Percentiles rank a stretch among this genome's conserved stretches.
Conservation (phyloP, 2,888 invertebrate species). For the Chromoteleia sp. region DNA sequence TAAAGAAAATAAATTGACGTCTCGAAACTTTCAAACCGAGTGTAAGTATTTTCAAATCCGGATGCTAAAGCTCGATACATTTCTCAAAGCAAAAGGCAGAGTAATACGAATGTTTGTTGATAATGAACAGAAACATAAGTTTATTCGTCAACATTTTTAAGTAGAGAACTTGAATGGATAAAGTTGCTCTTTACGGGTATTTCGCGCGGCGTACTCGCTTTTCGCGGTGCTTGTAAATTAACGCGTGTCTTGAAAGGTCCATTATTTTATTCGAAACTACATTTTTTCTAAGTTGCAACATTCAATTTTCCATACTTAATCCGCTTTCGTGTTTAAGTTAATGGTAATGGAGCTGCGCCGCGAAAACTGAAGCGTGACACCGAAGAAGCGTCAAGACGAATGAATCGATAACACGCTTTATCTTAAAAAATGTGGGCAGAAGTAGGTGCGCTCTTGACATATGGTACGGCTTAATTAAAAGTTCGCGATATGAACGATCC, state of each 20-base stretch:
- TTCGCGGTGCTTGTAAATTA: slow-evolving; percentile 22
- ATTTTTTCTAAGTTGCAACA: slow-evolving; percentile 4
- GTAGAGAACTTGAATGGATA: slow-evolving; percentile 7
- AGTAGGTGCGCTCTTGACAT: slow-evolving; percentile 70
- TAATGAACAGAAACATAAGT: slow-evolving; percentile 13
- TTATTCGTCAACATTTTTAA: slow-evolving; percentile 8
- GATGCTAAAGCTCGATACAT: slow-evolving; percentile 6
- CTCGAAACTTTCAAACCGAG: slow-evolving; percentile 28
- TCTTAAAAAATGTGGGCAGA: slow-evolving; percentile 46
- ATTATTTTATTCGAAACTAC: slow-evolving; percentile 25
- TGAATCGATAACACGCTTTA: slow-evolving; percentile 16
- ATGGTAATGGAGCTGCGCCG: slow-evolving; percentile 32
- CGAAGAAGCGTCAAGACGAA: slow-evolving; percentile 15
- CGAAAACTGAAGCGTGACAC: slow-evolving; percentile 25
- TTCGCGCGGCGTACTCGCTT: not conserved
- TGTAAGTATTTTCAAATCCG: slow-evolving; percentile 29
- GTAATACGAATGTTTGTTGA: slow-evolving; percentile 10
- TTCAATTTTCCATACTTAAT: slow-evolving; percentile 37
- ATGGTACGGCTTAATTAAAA: slow-evolving; percentile 73
- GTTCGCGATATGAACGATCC: slow-evolving; percentile 28
- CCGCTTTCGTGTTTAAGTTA: slow-evolving; percentile 42
- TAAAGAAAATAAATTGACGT: slow-evolving; percentile 40
- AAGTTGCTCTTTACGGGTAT: slow-evolving; percentile 13
- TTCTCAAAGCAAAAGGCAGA: slow-evolving; percentile 1
- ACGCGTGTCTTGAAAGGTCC: slow-evolving; percentile 13